phyloP scores from a whole-genome alignment of 1,140 invertebrate species.

The Andricus grossulariae region DNA sequence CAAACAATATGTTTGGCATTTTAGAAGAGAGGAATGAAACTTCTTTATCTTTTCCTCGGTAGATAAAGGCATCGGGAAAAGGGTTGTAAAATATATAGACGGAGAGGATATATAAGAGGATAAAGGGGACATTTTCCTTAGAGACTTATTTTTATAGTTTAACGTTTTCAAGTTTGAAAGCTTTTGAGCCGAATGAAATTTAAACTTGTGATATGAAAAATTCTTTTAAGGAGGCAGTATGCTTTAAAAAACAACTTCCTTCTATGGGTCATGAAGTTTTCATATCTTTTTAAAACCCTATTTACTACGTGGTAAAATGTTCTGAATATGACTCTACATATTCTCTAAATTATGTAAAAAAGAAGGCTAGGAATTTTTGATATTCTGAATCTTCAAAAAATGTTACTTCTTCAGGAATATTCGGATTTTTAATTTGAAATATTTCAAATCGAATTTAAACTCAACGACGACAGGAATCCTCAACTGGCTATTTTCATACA shows the following conservation, averaged over 20 bases:
- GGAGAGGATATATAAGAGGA: constrained; percentile 1
- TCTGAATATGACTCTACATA: no score
- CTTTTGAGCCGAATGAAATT: constrained; percentile 1
- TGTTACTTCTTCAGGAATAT: no score
- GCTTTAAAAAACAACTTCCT: not conserved
- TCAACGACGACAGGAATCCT: no score
- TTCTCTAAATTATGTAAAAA: no score
- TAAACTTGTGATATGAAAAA: not conserved
- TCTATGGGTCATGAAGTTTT: not conserved
- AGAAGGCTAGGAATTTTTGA: no score
- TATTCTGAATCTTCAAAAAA: no score
- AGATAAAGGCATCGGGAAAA: constrained; percentile 1
- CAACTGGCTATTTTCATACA: no score
- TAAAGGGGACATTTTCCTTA: not conserved
- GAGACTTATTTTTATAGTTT: not conserved
- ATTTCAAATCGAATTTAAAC: no score
- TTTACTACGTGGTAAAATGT: no score
- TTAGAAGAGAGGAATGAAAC: not conserved
- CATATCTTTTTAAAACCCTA: not conserved
- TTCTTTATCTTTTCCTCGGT: not conserved
- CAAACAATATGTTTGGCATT: constrained; percentile 5
- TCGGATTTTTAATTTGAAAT: no score
- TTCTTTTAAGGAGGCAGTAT: not conserved
- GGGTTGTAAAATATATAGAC: constrained; percentile 7
- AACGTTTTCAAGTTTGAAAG: constrained; percentile 8